Evolutionary conservation across 2,888 invertebrate species (phyloP), one percentile per base, ranked within the genome.

Genomic region (Molanna angustata): DNA sequence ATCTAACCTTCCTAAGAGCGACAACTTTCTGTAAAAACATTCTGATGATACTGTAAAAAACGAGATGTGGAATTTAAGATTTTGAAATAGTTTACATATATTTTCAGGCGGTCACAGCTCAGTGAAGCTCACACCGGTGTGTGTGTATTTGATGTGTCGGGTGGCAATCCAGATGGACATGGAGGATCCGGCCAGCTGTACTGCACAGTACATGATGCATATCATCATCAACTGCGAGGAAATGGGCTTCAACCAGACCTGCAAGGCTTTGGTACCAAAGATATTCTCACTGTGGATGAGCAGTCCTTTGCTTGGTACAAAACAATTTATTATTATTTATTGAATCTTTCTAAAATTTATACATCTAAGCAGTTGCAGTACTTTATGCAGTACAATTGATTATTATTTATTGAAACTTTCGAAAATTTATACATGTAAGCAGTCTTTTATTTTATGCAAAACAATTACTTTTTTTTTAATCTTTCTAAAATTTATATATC

Each of bases 281-380:
- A 83, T 94, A 4, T 96, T 98, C 67, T 87, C 94, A 0, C 72
- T 97, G 59, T 98, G 97, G 97, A 89, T 97, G 82, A 87, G 89
- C 61, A 96, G 95, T 62, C 87, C 92, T 2, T 79, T 94, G 51
- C 72, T 97, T 66, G 90, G 90, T 89, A 21, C n/a, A n/a, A n/a
- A n/a, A n/a, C n/a, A n/a, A n/a, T n/a, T 27, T n/a, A 3, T 32
- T 2, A 4, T n/a, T n/a, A n/a, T 32, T 32, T 32, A 32, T 27
- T 11, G n/a, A 27, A 11, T 27, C n/a, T 7, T 27, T 27, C 7
- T 11, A 27, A 31, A 4, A 4, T n/a, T 11, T 32, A 32, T 3
- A 32, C 11, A 32, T 32, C 3, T 32, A 32, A 3, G 11, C 1
- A 4, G 13, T 32, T 32, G 13, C 11, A 27, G 3, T 4, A 4